Evolutionary conservation across 1,140 invertebrate species (phyloP).

Genomic region (Rhyacophila brunnea): DNA sequence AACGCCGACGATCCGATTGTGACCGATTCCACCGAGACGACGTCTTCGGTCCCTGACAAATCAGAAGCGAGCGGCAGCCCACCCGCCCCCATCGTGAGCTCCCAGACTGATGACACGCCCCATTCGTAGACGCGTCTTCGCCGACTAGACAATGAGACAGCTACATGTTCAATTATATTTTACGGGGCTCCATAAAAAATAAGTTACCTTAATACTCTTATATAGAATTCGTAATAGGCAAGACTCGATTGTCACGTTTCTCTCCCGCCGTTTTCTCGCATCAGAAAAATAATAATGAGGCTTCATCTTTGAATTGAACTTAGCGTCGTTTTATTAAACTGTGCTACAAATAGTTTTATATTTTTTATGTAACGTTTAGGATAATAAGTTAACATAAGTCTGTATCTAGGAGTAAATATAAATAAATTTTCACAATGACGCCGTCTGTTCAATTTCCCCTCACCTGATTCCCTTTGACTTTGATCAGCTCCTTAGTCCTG

Average conservation of each 20-base stretch:
- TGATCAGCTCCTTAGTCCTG: slow-evolving; percentile 84
- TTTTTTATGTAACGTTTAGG: not conserved
- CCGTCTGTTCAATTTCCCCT: slow-evolving; percentile 14
- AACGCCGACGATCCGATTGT: no score
- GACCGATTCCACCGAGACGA: no score
- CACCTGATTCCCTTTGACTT: slow-evolving; percentile 85
- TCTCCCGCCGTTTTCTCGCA: not conserved
- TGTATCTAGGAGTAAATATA: no score
- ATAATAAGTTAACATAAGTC: no score
- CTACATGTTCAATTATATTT: not conserved
- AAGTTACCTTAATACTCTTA: slow-evolving; percentile 2
- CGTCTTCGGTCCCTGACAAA: no score
- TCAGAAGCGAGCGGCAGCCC: no score
- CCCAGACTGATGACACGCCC: no score
- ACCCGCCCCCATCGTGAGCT: no score
- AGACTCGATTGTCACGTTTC: not conserved
- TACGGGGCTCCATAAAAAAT: not conserved
- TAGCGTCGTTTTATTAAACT: not conserved
- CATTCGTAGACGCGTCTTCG: no score
- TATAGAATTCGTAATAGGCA: not conserved
- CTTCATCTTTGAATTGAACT: not conserved
- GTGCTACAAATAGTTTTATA: not conserved
- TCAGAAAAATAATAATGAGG: not conserved
- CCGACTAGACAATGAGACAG: not conserved
- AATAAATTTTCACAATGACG: no score